Percentiles rank a stretch among this genome's conserved stretches.
phyloP scores from a whole-genome alignment of 1,140 invertebrate genomes.

The Ylistrum balloti region DNA sequence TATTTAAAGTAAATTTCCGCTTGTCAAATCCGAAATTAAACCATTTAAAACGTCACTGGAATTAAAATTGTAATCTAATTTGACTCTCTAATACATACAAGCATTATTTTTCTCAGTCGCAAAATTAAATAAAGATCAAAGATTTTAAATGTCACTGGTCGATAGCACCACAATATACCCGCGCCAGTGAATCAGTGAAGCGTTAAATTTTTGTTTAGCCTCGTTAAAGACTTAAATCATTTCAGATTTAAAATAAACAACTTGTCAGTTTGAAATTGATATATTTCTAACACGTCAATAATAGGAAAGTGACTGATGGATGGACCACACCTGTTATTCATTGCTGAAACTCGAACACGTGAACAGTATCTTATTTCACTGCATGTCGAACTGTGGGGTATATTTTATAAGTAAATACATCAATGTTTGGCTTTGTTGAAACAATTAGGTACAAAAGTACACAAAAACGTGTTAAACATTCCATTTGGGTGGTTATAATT shows the following conservation, averaged over 20 bases:
- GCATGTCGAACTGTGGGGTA: neutral
- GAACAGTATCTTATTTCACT: neutral
- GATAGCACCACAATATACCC: too few relatives aligned
- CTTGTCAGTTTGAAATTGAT: slow-evolving; percentile 1
- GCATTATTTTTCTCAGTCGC: too few relatives aligned
- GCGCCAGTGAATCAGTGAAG: neutral
- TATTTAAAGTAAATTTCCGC: too few relatives aligned
- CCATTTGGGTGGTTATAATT: neutral
- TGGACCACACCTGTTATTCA: neutral
- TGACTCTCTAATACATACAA: too few relatives aligned
- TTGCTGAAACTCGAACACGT: neutral
- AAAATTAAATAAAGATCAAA: too few relatives aligned
- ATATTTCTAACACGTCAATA: neutral
- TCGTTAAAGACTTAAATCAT: neutral
- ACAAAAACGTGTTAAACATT: neutral
- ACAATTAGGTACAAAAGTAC: neutral
- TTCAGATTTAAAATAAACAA: neutral
- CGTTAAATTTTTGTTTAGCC: neutral
- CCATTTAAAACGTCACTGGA: too few relatives aligned
- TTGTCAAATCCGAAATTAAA: too few relatives aligned
- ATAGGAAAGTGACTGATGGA: neutral
- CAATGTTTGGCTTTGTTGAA: neutral
- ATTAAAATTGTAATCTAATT: too few relatives aligned
- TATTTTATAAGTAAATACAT: neutral
- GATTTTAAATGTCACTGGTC: too few relatives aligned